These are phyloP conservation scores for Tyto alba DNA, from an alignment of 2,113 vertebrate genomes.

Conservation along the genomic window DNA sequence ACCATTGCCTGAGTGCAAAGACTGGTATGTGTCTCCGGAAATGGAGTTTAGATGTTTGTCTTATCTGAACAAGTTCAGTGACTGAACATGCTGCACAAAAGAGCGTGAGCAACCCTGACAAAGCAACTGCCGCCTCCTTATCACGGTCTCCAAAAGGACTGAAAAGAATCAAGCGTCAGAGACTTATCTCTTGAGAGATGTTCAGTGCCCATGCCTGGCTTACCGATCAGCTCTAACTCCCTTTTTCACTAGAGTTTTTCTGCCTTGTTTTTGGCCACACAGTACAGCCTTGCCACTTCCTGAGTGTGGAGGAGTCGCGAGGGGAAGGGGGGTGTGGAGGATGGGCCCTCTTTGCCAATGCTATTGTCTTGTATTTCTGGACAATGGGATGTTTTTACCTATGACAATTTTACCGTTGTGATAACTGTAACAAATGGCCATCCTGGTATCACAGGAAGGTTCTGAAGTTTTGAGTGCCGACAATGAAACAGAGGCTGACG, in stretches of 20 bases:
- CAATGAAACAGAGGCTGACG: neutral
- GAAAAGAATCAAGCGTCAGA: constrained; percentile 56
- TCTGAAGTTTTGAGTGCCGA: neutral
- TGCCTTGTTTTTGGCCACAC: constrained; percentile 40
- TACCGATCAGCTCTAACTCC: constrained; percentile 53
- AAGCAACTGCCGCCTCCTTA: constrained; percentile 60
- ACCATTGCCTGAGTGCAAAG: constrained; percentile 21
- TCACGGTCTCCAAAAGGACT: constrained; percentile 60
- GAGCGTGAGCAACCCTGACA: constrained; percentile 53
- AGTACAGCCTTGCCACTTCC: constrained; percentile 44
- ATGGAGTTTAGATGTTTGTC: constrained; percentile 69
- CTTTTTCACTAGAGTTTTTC: neutral
- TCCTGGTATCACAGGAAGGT: neutral
- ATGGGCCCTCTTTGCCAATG: neutral
- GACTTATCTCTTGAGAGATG: constrained; percentile 60
- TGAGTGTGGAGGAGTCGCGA: neutral
- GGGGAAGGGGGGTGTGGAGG: constrained; percentile 32
- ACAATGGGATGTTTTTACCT: neutral
- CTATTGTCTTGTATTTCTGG: neutral
- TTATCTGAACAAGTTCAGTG: constrained; percentile 66
- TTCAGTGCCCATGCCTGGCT: constrained; percentile 37
- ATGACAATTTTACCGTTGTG: neutral
- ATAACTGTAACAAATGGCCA: neutral
- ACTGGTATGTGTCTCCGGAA: constrained; percentile 45
- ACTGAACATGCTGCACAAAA: constrained; percentile 37